Percentiles rank a stretch among this genome's conserved stretches.
phyloP scores from a whole-genome alignment of 2,888 invertebrate species.

The Frankliniella intonsa region DNA sequence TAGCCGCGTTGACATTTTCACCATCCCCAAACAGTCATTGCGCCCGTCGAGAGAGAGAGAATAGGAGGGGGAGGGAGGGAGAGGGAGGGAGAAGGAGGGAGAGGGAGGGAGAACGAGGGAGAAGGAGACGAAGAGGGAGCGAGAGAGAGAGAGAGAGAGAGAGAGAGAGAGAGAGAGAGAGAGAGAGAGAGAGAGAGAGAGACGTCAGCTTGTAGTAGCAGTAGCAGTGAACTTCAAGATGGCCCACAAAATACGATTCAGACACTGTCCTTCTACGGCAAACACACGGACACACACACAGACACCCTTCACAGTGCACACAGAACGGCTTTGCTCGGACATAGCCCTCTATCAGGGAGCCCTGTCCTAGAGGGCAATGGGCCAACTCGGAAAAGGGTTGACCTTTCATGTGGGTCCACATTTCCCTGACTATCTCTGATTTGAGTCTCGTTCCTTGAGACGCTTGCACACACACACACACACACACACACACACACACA shows the following conservation, averaged over 20 bases:
- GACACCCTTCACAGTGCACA: no score
- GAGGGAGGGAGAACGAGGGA: conserved; percentile 30
- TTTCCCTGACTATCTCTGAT: no score
- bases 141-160: conserved; percentile 33
- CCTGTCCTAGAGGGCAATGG: conserved; percentile 24
- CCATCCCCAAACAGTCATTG: neutral
- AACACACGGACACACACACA: neutral
- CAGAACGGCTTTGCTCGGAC: neutral
- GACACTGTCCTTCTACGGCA: no score
- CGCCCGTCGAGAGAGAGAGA: conserved; percentile 14
- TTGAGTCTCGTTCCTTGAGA: conserved; percentile 12
- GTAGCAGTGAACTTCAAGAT: neutral
- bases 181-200: neutral
- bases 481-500: neutral
- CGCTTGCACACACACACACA: neutral
- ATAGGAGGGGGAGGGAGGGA: conserved; percentile 28
- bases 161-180: conserved; percentile 33
- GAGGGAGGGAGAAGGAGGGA: conserved; percentile 29
- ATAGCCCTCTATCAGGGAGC: conserved; percentile 13
- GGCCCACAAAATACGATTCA: neutral
- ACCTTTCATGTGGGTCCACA: no score
- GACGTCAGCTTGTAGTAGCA: neutral
- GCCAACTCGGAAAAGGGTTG: no score
- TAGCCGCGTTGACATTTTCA: conserved; percentile 10
- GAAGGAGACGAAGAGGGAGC: conserved; percentile 28